Evolutionary conservation across 2,888 invertebrate species (phyloP), one percentile per base, ranked within the genome.

Genomic region (Apamea monoglypha): DNA sequence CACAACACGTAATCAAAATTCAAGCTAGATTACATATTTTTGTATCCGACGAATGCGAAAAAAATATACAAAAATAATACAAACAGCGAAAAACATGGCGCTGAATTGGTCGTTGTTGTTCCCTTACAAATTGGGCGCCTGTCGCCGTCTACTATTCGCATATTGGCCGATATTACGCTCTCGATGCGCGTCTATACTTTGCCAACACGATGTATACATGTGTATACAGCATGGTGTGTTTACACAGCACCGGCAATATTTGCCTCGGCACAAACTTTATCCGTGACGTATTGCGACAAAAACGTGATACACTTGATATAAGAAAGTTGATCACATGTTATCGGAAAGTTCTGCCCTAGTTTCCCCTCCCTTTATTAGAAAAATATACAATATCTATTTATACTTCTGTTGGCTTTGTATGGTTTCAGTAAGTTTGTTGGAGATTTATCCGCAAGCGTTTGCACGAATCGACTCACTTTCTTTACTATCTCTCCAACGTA

Each of bases 41-140:
- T 81, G 81, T 86, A 88, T 83, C 71, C 68, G 67, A 68, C 61
- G 69, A 78, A 84, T 84, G 74, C 76, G 83, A 88, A 90, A 85
- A 75, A 87, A 84, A 82, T 85, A 84, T 71, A 85, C 87, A 88
- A 87, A 89, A 89, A 90, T 90, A 90, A 89, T 87, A 91, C 84
- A 86, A 86, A 88, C 76, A 83, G 78, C 82, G 70, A 85, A 90
- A 91, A 89, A 87, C 88, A 91, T 90, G 89, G 85, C 84, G 84
- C 83, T 75, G 85, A 87, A 90, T 90, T 88, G 86, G 88, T 86
- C 86, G 89, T 88, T 90, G 90, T 89, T 91, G 91, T 91, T 91
- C 91, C 90, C 88, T 90, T 87, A 92, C 92, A 95, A 95, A 95
- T 95, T 95, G 95, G 93, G 91, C 93, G 93, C 91, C 93, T 93